phyloP scores from a whole-genome alignment of 1,140 invertebrate species.

The Hylaeus anthracinus region DNA sequence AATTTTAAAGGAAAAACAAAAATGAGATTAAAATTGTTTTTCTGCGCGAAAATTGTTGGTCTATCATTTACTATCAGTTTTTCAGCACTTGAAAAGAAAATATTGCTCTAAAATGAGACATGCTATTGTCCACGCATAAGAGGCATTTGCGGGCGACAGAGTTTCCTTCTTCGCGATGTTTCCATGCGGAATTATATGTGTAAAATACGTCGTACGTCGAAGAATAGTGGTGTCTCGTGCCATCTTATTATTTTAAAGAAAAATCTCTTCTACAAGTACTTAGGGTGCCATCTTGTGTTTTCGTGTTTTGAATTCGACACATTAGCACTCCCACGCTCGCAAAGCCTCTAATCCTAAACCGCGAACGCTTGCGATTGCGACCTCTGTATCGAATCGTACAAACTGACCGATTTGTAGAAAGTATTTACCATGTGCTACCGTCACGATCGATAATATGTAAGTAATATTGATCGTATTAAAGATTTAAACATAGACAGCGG shows the following conservation, averaged over 20 bases:
- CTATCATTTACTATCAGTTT: too few relatives aligned
- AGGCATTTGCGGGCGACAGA: slow-evolving; percentile 31
- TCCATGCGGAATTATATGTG: neutral
- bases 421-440: neutral
- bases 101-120: too few relatives aligned
- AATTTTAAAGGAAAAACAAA: too few relatives aligned
- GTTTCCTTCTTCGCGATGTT: neutral
- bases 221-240: neutral
- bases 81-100: too few relatives aligned
- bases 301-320: neutral
- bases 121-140: neutral
- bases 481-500: slow-evolving; percentile 11
- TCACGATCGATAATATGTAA: neutral
- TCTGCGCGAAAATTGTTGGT: too few relatives aligned
- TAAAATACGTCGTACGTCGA: neutral
- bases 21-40: too few relatives aligned
- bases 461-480: slow-evolving; percentile 7
- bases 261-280: neutral
- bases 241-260: neutral
- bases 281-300: neutral
- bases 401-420: slow-evolving; percentile 10
- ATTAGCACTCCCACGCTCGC: slow-evolving; percentile 7
- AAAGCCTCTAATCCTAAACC: slow-evolving; percentile 8
- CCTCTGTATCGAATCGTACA: slow-evolving; percentile 14
- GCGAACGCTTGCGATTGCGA: neutral